These are phyloP conservation scores for Matsumyia berberina DNA, from an alignment of 2,888 invertebrate genomes.

Conservation along the genomic window DNA sequence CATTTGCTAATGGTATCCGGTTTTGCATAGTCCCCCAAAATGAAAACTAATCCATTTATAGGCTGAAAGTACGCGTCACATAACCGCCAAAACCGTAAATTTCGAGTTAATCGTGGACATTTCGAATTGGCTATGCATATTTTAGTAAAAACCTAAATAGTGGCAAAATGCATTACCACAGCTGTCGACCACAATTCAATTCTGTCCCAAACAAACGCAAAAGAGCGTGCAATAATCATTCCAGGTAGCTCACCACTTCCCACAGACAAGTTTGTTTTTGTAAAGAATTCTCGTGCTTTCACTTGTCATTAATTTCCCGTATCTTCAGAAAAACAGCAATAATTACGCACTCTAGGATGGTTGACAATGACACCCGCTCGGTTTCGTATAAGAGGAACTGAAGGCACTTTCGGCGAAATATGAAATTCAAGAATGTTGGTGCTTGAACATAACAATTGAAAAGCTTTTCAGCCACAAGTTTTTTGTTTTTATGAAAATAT, in stretches of 20 bases:
- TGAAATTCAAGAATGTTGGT: constrained; percentile 1
- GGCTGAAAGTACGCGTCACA: too few species aligned
- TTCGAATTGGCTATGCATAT: too few species aligned
- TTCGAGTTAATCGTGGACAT: too few species aligned
- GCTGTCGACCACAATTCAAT: too few species aligned
- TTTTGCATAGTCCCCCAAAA: too few species aligned
- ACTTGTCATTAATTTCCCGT: constrained; percentile 49
- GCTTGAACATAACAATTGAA: constrained; percentile 46
- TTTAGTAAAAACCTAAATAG: too few species aligned
- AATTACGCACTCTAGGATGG: constrained; percentile 36
- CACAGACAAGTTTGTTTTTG: constrained; percentile 4
- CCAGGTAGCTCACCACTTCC: constrained; percentile 21
- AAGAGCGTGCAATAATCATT: background rate
- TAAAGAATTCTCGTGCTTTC: background rate
- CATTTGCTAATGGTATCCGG: too few species aligned
- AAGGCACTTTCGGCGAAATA: constrained; percentile 36
- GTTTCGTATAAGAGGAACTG: constrained; percentile 35
- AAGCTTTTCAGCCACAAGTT: constrained; percentile 27
- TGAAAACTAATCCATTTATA: too few species aligned
- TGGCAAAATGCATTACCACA: too few species aligned
- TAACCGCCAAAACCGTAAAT: too few species aligned
- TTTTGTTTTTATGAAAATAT: constrained; percentile 14
- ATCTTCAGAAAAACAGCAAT: constrained; percentile 41
- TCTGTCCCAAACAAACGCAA: too few species aligned
- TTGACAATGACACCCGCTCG: constrained; percentile 45